Base-by-base conservation (phyloP, 2,797 vertebrate species). In the Parauchenoglanis punctatus region DNA sequence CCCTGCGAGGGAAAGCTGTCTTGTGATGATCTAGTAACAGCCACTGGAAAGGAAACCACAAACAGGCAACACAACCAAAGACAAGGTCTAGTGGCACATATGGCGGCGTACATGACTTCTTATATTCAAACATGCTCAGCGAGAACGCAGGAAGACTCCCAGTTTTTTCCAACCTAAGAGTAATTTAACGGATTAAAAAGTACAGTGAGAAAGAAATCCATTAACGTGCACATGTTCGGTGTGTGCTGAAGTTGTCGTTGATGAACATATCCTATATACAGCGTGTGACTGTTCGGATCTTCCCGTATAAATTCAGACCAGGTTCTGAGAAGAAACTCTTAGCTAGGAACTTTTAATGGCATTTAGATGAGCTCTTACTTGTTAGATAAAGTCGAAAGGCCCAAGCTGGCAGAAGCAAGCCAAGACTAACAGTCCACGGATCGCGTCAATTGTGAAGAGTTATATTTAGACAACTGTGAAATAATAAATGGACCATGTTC, bases 11-110 rank as follows among this genome's bases (percentile, higher is more conserved):
- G 13, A 63, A 63, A 63, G 58, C 23, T 12, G 8, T 11, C 20
- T 58, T 31, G 52, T 78, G 76, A 31, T 56, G 76, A 78, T 78
- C 76, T 35, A 58, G 52, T 56, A 58, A 78, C 28, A 23, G 31
- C 28, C 31, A 58, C 54, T 80, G 56, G 31, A 80, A 58, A 40
- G 77, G 77, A 81, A 61, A 63, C 56, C 58, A 81, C 58, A 44
- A 17, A n/a, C 35, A 7, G 0, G 31, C 18, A 35, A 40, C 1
- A 2, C n/a, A 58, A 11, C 8, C 31, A 18, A 58, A 35, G 18
- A 4, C 52, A 0, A 58, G 1, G 31, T 40, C 31, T 59, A 2
- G 6, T 18, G 18, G 3, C 15, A 4, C n/a, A 31, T 4, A 46
- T 7, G 2, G 75, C 49, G n/a, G 46, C 12, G 2, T 15, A 1